Evolutionary conservation across 2,888 invertebrate species (phyloP).

Genomic region (Platycnemis pennipes): DNA sequence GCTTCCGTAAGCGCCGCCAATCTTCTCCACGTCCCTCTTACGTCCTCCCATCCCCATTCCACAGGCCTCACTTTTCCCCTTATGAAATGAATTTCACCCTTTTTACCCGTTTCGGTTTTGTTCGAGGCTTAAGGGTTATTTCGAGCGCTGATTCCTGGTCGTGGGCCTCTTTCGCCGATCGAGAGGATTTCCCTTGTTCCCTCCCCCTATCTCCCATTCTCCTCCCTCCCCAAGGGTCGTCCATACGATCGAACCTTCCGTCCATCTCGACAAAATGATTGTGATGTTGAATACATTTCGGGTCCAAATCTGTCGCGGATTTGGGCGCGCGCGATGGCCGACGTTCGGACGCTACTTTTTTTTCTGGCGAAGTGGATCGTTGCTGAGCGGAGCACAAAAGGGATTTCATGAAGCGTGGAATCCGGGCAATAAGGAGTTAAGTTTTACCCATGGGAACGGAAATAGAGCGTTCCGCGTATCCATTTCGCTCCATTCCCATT

Average conservation of each 20-base stretch:
- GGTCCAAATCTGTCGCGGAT: neutral
- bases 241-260: neutral
- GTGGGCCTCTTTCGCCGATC: neutral
- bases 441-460: too few species aligned
- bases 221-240: neutral
- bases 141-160: neutral
- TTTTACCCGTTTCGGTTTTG: neutral
- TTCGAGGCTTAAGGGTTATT: neutral
- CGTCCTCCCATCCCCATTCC: neutral
- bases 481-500: too few species aligned
- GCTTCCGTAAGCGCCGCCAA: neutral
- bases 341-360: neutral
- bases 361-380: neutral
- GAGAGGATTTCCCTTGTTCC: neutral
- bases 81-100: slow-evolving; percentile 9
- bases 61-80: neutral
- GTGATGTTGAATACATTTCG: slow-evolving; percentile 21
- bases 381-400: neutral
- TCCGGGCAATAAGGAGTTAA: neutral
- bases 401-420: neutral
- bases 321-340: neutral
- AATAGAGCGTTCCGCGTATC: too few species aligned
- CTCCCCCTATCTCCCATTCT: neutral
- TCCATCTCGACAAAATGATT: neutral
- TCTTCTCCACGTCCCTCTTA: neutral